Conservation (phyloP, 2,113 vertebrate species). For the Crotalus horridus region DNA sequence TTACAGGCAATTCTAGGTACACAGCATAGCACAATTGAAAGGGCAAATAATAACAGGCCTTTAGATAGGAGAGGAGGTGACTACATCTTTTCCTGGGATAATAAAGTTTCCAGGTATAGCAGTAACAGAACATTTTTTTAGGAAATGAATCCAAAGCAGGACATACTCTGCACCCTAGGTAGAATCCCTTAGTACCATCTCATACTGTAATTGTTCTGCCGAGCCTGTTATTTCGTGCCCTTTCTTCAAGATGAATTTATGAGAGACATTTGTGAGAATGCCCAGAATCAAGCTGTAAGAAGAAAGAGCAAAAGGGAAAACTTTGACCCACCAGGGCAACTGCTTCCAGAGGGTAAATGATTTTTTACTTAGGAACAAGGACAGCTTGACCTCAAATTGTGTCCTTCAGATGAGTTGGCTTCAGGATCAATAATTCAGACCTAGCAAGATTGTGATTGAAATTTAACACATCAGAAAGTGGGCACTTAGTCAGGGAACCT, state of each 20-base stretch:
- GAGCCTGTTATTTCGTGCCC: not conserved
- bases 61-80: not conserved
- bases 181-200: not conserved
- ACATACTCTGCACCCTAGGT: not conserved
- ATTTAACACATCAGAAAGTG: not conserved
- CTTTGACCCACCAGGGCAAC: not conserved
- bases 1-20: not conserved
- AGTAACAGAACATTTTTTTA: not conserved
- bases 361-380: not conserved
- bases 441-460: not conserved
- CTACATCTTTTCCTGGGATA: not conserved
- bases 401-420: not conserved
- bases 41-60: not conserved
- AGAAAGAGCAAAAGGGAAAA: too few species aligned
- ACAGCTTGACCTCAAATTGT: not conserved
- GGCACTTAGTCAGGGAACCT: not conserved
- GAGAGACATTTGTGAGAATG: not conserved
- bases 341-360: not conserved
- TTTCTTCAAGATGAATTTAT: not conserved
- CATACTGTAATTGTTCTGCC: not conserved
- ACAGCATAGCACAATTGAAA: not conserved
- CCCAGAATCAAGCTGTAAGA: not conserved
- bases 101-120: not conserved
- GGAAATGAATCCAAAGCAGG: not conserved
- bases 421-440: not conserved